Base-by-base conservation (phyloP, 2,113 vertebrate genomes). In the Leptosomus discolor region DNA sequence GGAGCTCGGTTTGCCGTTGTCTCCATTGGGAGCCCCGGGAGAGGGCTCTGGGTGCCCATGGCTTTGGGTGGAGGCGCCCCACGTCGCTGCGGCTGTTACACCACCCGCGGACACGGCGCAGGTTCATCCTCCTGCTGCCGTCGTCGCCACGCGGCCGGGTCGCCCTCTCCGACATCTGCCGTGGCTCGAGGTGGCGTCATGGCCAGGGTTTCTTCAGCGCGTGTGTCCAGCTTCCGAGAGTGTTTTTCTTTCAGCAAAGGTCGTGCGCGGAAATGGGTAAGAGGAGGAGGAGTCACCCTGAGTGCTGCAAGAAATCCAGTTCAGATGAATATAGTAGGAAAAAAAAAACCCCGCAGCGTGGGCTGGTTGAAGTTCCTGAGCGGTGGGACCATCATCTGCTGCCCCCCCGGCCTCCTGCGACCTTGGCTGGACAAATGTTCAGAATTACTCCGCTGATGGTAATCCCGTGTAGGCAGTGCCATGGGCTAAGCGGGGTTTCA, bases 101-200 rank as follows among this genome's bases (percentile, higher is more conserved):
- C 27, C 61, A 24, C 17, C 51, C 15, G 36, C 53, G 34, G 64
- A 21, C 64, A 32, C 19, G 1, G 45, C 8, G 8, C 61, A 2
- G 3, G 13, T 56, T n/a, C 32, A 6, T 16, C 63, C 56, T 12
- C 75, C 51, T 21, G 22, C 46, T 39, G 30, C 4, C 9, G 48
- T 20, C 77, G 13, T 76, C 34, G 5, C 61, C 17, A 1, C 1
- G 32, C 63, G 43, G 15, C n/a, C 16, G 1, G 17, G 34, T 39
- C 23, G 4, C 76, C 18, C 10, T 30, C 64, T 39, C 64, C 92
- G n/a, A 1, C 79, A 18, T 29, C 83, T 54, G 68, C 85, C 60
- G 3, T 0, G 3, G 48, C 57, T n/a, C 3, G 14, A 32, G 64
- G 3, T 3, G 30, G 13, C 5, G 1, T 32, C 39, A 6, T 8